Evolutionary conservation across 2,888 invertebrate genomes (phyloP), one percentile per base, ranked within the genome.

Genomic region (Drosophila limbata): DNA sequence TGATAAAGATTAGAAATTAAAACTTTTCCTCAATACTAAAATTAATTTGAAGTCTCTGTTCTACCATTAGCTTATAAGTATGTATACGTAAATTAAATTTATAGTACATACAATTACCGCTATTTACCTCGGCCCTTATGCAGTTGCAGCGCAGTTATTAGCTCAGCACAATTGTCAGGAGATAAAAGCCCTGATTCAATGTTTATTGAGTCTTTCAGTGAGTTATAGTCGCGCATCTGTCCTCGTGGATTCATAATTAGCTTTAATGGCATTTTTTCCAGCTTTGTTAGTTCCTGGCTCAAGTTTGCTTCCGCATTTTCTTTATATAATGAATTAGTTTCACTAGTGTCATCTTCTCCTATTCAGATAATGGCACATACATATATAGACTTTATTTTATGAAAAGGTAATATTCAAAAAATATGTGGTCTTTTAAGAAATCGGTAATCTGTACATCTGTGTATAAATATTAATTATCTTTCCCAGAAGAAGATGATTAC

Each of bases 241-340:
- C 96, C 96, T 84, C 94, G 93, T 15, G 96, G 96, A 93, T 96
- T 96, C 95, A 96, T 96, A 89, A 96, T 94, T 79, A 96, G 94
- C 90, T 95, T 96, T 74, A 96, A 92, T 19, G 95, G 94, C 35
- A 91, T 76, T 79, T 92, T 91, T 31, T 90, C 90, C 73, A 80
- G 59, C 50, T 75, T 73, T 35, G 51, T 67, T 66, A 77, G 61
- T 69, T 87, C 85, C 60, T 68, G 40, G 31, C 25, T 48, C 33
- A 55, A 35, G 59, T 50, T 68, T 52, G 42, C 67, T 44, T 84
- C 87, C n/a, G 79, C 81, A 69, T 91, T 92, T 74, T 92, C 92
- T 81, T 91, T 92, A 52, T 76, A 81, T 55, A 89, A 82, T 35
- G 68, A 40, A 9, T 56, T 50, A 25, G 44, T 65, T 47, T 68